Conservation (phyloP, 2,113 vertebrate genomes). For the Todiramphus saurophagus region DNA sequence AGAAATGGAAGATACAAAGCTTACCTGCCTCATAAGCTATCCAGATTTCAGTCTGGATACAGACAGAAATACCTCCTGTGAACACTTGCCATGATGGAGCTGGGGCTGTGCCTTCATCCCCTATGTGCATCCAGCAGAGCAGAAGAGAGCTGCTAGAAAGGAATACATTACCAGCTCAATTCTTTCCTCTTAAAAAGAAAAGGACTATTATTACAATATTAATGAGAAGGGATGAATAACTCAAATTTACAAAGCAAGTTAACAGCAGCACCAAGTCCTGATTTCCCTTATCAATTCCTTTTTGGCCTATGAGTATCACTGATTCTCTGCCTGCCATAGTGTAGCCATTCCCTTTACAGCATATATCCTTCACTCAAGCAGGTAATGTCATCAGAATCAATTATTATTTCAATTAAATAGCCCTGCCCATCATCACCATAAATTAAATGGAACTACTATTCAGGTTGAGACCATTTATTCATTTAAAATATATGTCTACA, state of each 20-base stretch:
- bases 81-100: background rate
- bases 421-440: background rate
- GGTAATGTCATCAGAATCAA: slow-evolving; percentile 38
- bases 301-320: background rate
- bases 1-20: background rate
- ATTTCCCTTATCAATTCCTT: background rate
- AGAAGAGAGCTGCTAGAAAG: background rate
- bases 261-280: background rate
- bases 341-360: background rate
- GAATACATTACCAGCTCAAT: rapidly evolving
- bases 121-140: background rate
- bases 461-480: slow-evolving; percentile 4
- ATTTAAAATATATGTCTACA: background rate
- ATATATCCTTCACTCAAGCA: slow-evolving; percentile 7
- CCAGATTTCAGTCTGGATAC: background rate
- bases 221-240: background rate
- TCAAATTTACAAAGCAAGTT: background rate
- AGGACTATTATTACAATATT: background rate
- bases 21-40: background rate
- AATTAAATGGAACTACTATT: slow-evolving; percentile 12
- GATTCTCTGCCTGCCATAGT: background rate
- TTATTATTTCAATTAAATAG: slow-evolving; percentile 33
- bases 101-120: background rate
- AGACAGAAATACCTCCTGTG: background rate
- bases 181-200: background rate